These are phyloP conservation scores for Phrixothrix hirtus DNA, from an alignment of 2,888 invertebrate species.

Conservation along the genomic window DNA sequence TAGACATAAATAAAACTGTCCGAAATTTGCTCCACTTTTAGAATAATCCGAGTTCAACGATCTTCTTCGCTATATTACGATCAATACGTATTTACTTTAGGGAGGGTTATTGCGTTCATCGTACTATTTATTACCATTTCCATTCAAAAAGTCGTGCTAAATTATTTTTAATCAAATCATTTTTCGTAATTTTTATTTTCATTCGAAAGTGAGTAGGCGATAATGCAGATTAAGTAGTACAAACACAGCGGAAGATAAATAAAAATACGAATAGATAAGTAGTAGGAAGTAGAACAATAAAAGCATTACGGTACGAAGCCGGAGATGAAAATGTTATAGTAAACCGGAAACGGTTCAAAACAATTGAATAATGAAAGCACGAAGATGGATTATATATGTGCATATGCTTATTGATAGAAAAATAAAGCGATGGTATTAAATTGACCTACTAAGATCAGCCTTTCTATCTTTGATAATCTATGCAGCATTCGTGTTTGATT, in stretches of 20 bases:
- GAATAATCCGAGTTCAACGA: slow-evolving; percentile 18
- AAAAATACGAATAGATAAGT: not conserved
- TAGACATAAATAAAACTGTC: slow-evolving; percentile 16
- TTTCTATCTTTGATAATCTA: not conserved
- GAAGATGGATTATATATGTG: not conserved
- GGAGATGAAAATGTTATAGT: slow-evolving; percentile 8
- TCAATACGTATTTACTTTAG: slow-evolving; percentile 21
- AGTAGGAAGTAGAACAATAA: slow-evolving; percentile 8
- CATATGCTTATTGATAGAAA: not conserved
- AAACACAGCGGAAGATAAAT: not conserved
- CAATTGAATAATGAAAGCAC: not conserved
- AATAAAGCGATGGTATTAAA: not conserved
- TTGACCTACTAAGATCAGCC: slow-evolving; percentile 5
- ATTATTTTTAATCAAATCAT: not conserved
- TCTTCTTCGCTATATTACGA: slow-evolving; percentile 14
- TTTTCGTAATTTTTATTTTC: no score
- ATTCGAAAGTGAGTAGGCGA: not conserved
- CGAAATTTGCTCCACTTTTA: slow-evolving; percentile 27
- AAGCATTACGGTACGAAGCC: slow-evolving; percentile 1
- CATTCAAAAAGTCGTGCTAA: slow-evolving; percentile 3
- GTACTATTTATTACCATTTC: slow-evolving; percentile 12
- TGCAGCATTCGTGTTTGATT: not conserved
- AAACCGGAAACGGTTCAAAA: slow-evolving; percentile 3
- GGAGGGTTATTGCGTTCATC: slow-evolving; percentile 12
- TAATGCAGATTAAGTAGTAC: not conserved